These are phyloP conservation scores for Melanotaenia trifasciata DNA, from an alignment of 2,797 vertebrate species.

Conservation along the genomic window DNA sequence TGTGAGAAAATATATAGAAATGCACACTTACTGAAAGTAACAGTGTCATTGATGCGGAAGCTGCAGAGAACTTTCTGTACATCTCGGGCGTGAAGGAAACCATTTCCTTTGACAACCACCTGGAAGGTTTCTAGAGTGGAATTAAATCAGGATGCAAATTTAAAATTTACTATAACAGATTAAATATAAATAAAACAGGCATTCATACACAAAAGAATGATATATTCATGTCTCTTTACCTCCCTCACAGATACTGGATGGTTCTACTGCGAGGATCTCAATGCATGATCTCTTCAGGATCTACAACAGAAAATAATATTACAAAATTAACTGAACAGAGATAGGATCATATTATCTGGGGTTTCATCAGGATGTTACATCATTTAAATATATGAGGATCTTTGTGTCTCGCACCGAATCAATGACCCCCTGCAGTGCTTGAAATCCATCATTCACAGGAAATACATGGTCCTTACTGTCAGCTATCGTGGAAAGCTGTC, in stretches of 20 bases:
- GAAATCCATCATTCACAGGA: conserved; percentile 95
- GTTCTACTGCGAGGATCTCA: conserved; percentile 95
- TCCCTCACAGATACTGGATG: conserved; percentile 96
- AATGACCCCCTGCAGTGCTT: conserved; percentile 95
- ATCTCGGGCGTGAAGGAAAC: conserved; percentile 92
- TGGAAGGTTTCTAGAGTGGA: conserved; percentile 90
- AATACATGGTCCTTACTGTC: conserved; percentile 97
- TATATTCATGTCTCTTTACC: conserved; percentile 80
- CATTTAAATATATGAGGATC: not conserved
- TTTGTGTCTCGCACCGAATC: conserved; percentile 86
- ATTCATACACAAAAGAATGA: not conserved
- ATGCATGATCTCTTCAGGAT: conserved; percentile 98
- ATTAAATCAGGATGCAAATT: conserved; percentile 2
- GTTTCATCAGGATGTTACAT: not conserved
- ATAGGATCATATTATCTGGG: too few species aligned
- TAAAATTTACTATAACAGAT: not conserved
- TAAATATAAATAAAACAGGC: not conserved
- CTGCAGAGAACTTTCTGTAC: conserved; percentile 96
- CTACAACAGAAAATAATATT: conserved; percentile 68
- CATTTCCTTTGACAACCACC: conserved; percentile 94
- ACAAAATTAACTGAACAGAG: not conserved
- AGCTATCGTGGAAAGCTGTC: conserved; percentile 94
- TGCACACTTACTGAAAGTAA: conserved; percentile 90
- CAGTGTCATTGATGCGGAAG: conserved; percentile 94
- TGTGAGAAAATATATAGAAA: not conserved